These are phyloP conservation scores for Aldabrachelys gigantea DNA, from an alignment of 2,113 vertebrate species.

Conservation along the genomic window DNA sequence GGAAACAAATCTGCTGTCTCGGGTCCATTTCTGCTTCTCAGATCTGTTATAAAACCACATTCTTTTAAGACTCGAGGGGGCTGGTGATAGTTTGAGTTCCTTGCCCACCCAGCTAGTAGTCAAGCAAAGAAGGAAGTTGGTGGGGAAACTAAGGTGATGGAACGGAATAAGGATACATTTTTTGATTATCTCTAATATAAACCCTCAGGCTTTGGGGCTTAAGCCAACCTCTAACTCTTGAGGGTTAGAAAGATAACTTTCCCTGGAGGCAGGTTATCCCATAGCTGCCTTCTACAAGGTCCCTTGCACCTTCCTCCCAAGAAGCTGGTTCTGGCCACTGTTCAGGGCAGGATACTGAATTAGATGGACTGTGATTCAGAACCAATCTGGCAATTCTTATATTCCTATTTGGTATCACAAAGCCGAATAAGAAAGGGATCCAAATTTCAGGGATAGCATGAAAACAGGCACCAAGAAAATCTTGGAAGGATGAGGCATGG, in stretches of 20 bases:
- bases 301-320: not conserved
- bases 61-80: not conserved
- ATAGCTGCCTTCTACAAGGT: not conserved
- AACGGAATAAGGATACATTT: not conserved
- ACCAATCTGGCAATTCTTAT: not conserved
- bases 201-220: not conserved
- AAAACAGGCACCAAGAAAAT: not conserved
- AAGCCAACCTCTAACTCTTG: not conserved
- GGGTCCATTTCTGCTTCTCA: not conserved
- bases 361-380: rapidly evolving
- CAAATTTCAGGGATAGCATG: not conserved
- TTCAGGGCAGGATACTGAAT: rapidly evolving
- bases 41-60: not conserved
- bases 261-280: not conserved
- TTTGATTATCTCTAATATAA: not conserved
- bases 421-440: not conserved
- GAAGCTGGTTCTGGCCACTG: not conserved
- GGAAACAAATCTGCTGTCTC: not conserved
- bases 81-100: not conserved
- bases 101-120: rapidly evolving
- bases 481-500: rapidly evolving
- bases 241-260: not conserved
- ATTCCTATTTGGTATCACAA: not conserved
- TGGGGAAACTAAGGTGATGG: not conserved
- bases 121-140: not conserved